These are phyloP conservation scores for Ranitomeya imitator DNA, from an alignment of 2,113 vertebrate genomes.

Conservation along the genomic window DNA sequence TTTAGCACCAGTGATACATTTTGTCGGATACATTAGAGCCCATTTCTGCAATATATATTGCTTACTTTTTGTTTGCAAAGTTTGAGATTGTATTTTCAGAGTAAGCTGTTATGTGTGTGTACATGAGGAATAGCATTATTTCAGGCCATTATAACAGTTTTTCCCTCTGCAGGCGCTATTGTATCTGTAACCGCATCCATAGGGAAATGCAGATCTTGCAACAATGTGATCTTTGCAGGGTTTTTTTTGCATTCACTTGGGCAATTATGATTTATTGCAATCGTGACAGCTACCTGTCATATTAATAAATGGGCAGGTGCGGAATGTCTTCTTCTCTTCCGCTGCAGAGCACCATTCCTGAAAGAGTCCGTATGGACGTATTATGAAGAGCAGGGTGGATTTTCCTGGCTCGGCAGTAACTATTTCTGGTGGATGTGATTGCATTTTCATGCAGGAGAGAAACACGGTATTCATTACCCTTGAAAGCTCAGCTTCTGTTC, in stretches of 20 bases:
- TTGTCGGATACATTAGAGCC: too few relatives aligned
- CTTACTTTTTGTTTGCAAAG: too few relatives aligned
- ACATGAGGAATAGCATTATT: too few relatives aligned
- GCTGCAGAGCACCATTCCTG: not conserved
- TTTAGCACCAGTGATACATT: too few relatives aligned
- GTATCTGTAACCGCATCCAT: not conserved
- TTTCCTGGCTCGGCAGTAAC: conserved; percentile 6
- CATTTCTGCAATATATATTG: too few relatives aligned
- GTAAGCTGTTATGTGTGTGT: too few relatives aligned
- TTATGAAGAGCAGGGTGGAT: not conserved
- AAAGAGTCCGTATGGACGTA: not conserved
- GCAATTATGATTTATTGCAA: not conserved
- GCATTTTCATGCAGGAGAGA: conserved; percentile 11
- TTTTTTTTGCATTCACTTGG: not conserved
- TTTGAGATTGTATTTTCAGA: too few relatives aligned
- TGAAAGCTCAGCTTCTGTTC: not conserved
- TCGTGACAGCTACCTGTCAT: not conserved
- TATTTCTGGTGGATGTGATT: conserved; percentile 16
- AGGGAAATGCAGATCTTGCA: not conserved
- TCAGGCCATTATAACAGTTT: too few relatives aligned
- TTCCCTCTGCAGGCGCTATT: too few relatives aligned
- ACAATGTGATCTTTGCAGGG: not conserved
- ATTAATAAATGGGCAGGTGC: conserved; percentile 8
- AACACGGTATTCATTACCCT: conserved; percentile 19
- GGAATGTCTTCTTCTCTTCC: not conserved